A percentile compares a stretch with the other conserved stretches of the same genome.
phyloP scores from a whole-genome alignment of 2,797 vertebrate genomes.

The Sphenodon punctatus region DNA sequence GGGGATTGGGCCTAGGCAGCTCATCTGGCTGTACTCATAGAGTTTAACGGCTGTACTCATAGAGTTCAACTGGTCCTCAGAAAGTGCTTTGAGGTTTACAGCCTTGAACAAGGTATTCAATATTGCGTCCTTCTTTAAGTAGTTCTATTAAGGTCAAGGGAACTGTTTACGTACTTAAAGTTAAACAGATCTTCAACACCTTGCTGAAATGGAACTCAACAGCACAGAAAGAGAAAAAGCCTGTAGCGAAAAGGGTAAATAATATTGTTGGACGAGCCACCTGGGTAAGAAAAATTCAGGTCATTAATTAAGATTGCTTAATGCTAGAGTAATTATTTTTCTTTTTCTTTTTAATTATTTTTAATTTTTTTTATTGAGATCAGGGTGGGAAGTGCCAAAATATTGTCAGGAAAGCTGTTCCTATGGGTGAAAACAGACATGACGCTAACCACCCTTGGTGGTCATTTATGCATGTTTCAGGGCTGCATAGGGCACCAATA shows the following conservation, averaged over 20 bases:
- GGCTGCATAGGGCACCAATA: too few species aligned
- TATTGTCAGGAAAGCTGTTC: conserved; percentile 13
- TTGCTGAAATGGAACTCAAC: neutral
- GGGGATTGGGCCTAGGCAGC: too few species aligned
- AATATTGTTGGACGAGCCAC: neutral
- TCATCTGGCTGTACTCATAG: too few species aligned
- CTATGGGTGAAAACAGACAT: too few species aligned
- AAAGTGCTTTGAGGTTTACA: too few species aligned
- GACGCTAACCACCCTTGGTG: too few species aligned
- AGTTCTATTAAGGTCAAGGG: neutral
- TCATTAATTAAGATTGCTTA: neutral
- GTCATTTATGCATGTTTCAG: too few species aligned
- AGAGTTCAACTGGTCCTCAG: too few species aligned
- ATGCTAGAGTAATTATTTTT: neutral
- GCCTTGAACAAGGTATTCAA: neutral
- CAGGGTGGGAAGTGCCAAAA: conserved; percentile 6
- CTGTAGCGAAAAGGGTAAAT: neutral
- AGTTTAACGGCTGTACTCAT: too few species aligned
- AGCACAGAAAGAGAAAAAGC: neutral
- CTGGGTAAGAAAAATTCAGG: neutral
- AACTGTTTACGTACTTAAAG: neutral
- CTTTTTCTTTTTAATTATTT: too few species aligned
- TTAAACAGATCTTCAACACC: neutral
- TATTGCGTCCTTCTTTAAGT: neutral
- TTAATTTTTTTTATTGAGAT: conserved; percentile 5